Conservation (phyloP, 2,113 vertebrate genomes). For the Stigmatopora nigra region DNA sequence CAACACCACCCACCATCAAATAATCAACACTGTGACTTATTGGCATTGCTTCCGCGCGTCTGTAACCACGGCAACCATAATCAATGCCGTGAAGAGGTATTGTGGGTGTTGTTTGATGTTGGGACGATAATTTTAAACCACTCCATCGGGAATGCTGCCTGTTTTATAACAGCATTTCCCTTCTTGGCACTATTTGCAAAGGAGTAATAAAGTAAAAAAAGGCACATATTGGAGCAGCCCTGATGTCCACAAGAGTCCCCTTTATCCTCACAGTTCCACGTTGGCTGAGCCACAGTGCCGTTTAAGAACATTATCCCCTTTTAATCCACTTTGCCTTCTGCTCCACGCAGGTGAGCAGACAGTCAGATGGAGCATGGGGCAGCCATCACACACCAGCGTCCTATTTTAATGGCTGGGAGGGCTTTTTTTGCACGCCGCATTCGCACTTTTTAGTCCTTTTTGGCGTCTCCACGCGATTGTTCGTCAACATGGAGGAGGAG, state of each 20-base stretch:
- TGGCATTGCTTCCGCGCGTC: neutral
- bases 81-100: neutral
- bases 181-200: neutral
- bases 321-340: conserved; percentile 76
- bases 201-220: neutral
- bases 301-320: conserved; percentile 73
- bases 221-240: too few species aligned
- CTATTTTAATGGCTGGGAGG: conserved; percentile 2
- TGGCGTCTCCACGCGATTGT: neutral
- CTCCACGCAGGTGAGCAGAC: conserved; percentile 57
- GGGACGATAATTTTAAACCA: neutral
- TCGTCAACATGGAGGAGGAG: conserved; percentile 61
- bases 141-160: fast-evolving
- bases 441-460: neutral
- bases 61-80: conserved; percentile 37
- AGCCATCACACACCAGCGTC: conserved; percentile 15
- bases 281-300: conserved; percentile 32
- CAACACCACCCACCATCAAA: too few species aligned
- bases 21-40: neutral
- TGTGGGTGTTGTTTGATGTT: neutral
- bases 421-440: neutral
- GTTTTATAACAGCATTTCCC: too few species aligned
- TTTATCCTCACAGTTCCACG: conserved; percentile 15
- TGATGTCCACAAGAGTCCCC: neutral
- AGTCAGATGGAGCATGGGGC: conserved; percentile 38